phyloP scores from a whole-genome alignment of 1,140 invertebrate genomes.

The Carcinoscorpius rotundicauda region DNA sequence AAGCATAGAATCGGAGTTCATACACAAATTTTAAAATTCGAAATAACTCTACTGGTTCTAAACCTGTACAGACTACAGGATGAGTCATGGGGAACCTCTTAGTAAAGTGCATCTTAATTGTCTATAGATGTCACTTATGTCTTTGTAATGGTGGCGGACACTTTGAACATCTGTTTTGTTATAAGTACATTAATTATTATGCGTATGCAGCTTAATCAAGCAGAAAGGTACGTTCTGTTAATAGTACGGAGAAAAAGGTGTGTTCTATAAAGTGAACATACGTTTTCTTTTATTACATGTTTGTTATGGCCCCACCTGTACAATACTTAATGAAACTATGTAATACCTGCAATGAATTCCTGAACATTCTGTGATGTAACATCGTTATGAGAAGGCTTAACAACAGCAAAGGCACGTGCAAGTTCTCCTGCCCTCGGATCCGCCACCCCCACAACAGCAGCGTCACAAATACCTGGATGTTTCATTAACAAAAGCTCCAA shows the following conservation, averaged over 20 bases:
- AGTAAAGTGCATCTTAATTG: no score
- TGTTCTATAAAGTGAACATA: no score
- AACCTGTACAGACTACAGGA: no score
- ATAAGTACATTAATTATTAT: no score
- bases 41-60: no score
- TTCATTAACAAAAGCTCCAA: slow-evolving; percentile 44
- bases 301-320: no score
- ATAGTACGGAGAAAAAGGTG: not conserved
- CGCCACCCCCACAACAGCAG: slow-evolving; percentile 74
- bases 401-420: slow-evolving; percentile 37
- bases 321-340: not conserved
- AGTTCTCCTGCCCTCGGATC: slow-evolving; percentile 80
- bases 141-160: no score
- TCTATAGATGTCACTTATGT: no score
- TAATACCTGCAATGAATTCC: slow-evolving; percentile 14
- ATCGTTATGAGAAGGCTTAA: slow-evolving; percentile 3
- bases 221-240: not conserved
- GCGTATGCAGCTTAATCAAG: not conserved
- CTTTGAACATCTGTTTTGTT: no score
- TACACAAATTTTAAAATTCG: no score
- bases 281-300: not conserved
- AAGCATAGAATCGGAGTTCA: no score
- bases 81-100: no score
- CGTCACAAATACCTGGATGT: slow-evolving; percentile 67
- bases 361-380: slow-evolving; percentile 12